Conservation (phyloP, 2,797 vertebrate species). For the Smutsia gigantea region DNA sequence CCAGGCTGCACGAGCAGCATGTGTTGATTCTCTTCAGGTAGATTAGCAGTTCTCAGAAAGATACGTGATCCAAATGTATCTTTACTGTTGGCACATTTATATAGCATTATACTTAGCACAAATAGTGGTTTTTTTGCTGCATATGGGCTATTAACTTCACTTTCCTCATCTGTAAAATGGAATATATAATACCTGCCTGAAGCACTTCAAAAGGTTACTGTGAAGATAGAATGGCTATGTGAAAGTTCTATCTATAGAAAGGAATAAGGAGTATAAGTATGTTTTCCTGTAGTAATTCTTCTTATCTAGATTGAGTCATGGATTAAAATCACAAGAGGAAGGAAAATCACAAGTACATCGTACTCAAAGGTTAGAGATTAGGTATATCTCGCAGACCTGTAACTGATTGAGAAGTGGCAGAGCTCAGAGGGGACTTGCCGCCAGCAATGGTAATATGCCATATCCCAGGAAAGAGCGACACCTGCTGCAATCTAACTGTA, state of each 20-base stretch:
- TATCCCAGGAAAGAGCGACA: slow-evolving; percentile 18
- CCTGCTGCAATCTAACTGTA: not conserved
- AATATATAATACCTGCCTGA: not conserved
- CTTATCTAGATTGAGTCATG: not conserved
- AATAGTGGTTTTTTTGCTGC: not conserved
- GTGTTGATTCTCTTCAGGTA: not conserved
- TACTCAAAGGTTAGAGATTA: slow-evolving; percentile 27
- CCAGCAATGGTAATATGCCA: not conserved
- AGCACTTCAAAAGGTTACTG: not conserved
- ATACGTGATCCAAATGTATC: not conserved
- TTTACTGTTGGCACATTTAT: not conserved
- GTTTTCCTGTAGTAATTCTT: not conserved
- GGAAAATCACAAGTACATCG: not conserved
- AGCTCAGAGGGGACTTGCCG: not conserved
- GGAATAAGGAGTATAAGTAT: not conserved
- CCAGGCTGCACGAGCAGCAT: not conserved
- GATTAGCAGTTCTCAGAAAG: not conserved
- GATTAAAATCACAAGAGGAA: slow-evolving; percentile 35
- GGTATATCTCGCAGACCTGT: not conserved
- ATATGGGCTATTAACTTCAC: not conserved
- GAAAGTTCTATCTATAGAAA: not conserved
- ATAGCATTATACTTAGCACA: not conserved
- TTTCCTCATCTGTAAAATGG: not conserved
- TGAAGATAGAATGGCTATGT: not conserved
- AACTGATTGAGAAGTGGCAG: not conserved